These are phyloP conservation scores for Phainopepla nitens DNA, from an alignment of 2,113 vertebrate species.

Conservation along the genomic window DNA sequence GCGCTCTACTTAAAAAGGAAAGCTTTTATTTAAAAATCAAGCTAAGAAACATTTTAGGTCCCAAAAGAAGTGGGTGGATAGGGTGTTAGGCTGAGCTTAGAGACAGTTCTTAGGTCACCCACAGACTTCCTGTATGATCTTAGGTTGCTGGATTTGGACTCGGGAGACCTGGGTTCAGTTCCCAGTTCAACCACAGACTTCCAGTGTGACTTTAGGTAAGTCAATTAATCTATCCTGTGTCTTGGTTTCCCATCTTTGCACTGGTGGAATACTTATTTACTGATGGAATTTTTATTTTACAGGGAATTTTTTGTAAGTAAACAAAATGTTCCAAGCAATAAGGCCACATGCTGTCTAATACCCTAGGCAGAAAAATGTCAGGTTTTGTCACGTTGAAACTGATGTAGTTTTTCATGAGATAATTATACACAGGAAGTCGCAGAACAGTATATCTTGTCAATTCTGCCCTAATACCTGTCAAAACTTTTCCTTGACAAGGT, in stretches of 20 bases:
- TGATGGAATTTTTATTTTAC: neutral
- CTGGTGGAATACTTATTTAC: neutral
- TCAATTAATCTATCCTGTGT: constrained; percentile 14
- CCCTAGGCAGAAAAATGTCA: neutral
- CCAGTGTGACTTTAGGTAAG: constrained; percentile 61
- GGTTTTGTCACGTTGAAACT: neutral
- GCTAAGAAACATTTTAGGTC: neutral
- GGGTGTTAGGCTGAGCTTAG: constrained; percentile 17
- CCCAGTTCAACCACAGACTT: constrained; percentile 64
- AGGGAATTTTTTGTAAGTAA: neutral
- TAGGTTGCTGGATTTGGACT: constrained; percentile 67
- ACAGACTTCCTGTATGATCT: constrained; percentile 67
- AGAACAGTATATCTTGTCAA: neutral
- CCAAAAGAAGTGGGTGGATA: neutral
- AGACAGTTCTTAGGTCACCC: constrained; percentile 45
- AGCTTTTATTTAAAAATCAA: neutral
- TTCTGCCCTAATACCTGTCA: neutral
- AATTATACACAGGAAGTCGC: neutral
- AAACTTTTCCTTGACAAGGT: neutral
- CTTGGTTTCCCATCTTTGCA: constrained; percentile 6
- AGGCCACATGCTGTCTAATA: neutral
- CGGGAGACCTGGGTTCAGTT: constrained; percentile 57
- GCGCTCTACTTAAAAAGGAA: neutral
- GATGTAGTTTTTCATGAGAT: neutral
- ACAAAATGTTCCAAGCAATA: neutral